These are phyloP conservation scores for Pantherophis alleghaniensis DNA, from an alignment of 2,797 vertebrate genomes.

Conservation along the genomic window DNA sequence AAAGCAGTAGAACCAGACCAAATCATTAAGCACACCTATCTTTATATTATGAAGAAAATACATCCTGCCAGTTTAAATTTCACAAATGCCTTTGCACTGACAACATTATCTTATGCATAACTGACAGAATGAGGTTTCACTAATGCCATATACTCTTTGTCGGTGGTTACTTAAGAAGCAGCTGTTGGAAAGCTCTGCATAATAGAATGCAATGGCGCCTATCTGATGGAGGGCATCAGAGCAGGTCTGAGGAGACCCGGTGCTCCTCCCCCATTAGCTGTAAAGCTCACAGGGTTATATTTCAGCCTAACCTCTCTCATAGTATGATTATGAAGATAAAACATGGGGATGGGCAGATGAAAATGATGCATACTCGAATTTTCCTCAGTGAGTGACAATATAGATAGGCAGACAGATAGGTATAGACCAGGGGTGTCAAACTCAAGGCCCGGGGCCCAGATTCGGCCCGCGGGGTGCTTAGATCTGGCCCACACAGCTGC, in stretches of 20 bases:
- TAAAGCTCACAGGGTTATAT: background rate
- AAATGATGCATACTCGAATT: background rate
- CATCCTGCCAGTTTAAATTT: background rate
- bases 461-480: no score
- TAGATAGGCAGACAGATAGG: background rate
- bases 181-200: background rate
- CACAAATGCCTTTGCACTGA: background rate
- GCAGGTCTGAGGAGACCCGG: background rate
- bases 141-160: background rate
- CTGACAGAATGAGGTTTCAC: background rate
- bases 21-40: background rate
- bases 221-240: background rate
- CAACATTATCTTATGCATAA: background rate
- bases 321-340: background rate
- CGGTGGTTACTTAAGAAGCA: background rate
- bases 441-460: no score
- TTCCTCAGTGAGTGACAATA: background rate
- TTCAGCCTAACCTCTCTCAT: background rate
- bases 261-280: background rate
- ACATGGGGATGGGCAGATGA: background rate
- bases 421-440: no score
- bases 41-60: background rate
- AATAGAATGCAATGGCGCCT: background rate
- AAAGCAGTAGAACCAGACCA: background rate
- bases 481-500: no score